Evolutionary conservation across 2,888 invertebrate genomes (phyloP).

Genomic region (Maniola hyperantus): DNA sequence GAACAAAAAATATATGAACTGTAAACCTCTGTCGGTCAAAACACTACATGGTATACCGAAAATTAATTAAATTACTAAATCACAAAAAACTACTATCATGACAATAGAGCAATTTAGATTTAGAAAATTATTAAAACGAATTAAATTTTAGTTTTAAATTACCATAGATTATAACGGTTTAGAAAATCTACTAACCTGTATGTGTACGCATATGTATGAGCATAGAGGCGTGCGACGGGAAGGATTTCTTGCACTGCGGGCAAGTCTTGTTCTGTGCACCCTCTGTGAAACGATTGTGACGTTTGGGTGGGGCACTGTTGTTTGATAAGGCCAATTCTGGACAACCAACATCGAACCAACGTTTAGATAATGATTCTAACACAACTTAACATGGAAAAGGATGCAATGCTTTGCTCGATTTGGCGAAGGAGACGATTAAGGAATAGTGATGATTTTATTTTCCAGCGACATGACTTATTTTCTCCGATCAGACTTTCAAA

Average conservation of each 20-base stretch:
- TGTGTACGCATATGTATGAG: slow-evolving; percentile 89
- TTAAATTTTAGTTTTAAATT: background rate
- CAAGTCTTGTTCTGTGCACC: slow-evolving; percentile 84
- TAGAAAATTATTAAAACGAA: too few species aligned
- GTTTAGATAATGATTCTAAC: slow-evolving; percentile 58
- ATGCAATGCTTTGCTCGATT: slow-evolving; percentile 37
- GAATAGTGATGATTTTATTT: background rate
- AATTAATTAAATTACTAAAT: background rate
- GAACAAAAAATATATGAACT: background rate
- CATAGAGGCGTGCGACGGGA: slow-evolving; percentile 91
- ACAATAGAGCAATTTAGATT: too few species aligned
- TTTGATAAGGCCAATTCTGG: slow-evolving; percentile 90
- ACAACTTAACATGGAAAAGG: slow-evolving; percentile 19
- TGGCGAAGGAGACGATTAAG: slow-evolving; percentile 3
- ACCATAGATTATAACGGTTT: background rate
- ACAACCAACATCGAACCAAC: slow-evolving; percentile 78
- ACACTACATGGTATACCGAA: background rate
- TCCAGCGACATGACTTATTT: background rate
- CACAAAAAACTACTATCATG: background rate
- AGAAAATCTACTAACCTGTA: slow-evolving; percentile 73
- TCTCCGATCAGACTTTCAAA: background rate
- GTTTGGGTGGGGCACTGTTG: slow-evolving; percentile 86
- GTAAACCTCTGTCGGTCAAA: background rate
- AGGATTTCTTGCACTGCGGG: slow-evolving; percentile 87
- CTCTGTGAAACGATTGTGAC: slow-evolving; percentile 83